A percentile compares a stretch with the other conserved stretches of the same genome.
phyloP scores from a whole-genome alignment of 2,797 vertebrate species.

The Pteronotus mesoamericanus region DNA sequence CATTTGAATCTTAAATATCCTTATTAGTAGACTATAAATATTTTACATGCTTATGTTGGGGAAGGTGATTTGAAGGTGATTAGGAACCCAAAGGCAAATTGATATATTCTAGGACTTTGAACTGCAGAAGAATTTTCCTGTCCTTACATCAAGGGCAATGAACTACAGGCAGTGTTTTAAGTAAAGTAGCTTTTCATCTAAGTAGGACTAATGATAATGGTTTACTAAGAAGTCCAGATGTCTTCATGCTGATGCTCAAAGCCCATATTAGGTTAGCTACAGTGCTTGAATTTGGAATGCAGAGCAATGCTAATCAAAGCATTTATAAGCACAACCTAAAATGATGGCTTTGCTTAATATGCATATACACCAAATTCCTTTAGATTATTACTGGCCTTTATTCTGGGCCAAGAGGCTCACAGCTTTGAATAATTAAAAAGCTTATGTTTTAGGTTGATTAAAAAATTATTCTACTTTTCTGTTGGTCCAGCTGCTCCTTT shows the following conservation, averaged over 20 bases:
- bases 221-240: constrained; percentile 26
- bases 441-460: neutral
- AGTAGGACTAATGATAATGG: constrained; percentile 39
- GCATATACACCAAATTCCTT: constrained; percentile 11
- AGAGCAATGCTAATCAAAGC: constrained; percentile 38
- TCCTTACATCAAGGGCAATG: constrained; percentile 26
- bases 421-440: constrained; percentile 30
- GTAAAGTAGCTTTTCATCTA: constrained; percentile 46
- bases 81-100: neutral
- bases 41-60: constrained; percentile 1
- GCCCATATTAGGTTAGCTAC: constrained; percentile 21
- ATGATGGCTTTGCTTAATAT: neutral
- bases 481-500: neutral
- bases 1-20: constrained; percentile 44
- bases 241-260: constrained; percentile 53
- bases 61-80: neutral
- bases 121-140: neutral
- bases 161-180: constrained; percentile 41
- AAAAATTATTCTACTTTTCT: neutral
- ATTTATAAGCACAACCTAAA: constrained; percentile 54
- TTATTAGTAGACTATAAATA: constrained; percentile 36
- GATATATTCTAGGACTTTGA: constrained; percentile 13
- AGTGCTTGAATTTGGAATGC: constrained; percentile 37
- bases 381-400: constrained; percentile 2
- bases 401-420: neutral